Conservation (phyloP, 2,797 vertebrate genomes). For the Anas bahamensis region DNA sequence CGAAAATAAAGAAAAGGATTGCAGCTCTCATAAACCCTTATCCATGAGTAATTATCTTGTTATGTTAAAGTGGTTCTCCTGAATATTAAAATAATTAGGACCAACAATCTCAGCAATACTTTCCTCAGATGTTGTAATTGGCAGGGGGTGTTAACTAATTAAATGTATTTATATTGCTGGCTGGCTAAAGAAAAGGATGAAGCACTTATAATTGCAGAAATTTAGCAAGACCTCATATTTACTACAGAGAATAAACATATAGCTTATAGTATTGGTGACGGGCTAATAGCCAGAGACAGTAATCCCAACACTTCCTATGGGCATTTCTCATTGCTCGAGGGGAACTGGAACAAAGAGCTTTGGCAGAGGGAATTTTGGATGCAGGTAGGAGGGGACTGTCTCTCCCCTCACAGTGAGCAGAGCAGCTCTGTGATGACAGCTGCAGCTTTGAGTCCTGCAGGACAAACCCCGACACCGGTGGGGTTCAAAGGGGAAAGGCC, state of each 20-base stretch:
- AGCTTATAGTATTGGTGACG: not conserved
- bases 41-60: slow-evolving; percentile 74
- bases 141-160: slow-evolving; percentile 78
- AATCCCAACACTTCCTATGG: not conserved
- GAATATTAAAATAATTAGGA: slow-evolving; percentile 80
- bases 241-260: slow-evolving; percentile 43
- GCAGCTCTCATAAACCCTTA: slow-evolving; percentile 56
- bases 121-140: slow-evolving; percentile 75
- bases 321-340: not conserved
- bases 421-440: not conserved
- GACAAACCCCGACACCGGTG: rapidly evolving
- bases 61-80: slow-evolving; percentile 74
- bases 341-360: not conserved
- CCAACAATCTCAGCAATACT: slow-evolving; percentile 71
- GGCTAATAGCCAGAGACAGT: slow-evolving; percentile 14
- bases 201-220: slow-evolving; percentile 59
- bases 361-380: not conserved
- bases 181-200: slow-evolving; percentile 63
- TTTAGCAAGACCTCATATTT: slow-evolving; percentile 63
- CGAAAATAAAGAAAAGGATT: slow-evolving; percentile 68
- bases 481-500: not conserved
- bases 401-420: rapidly evolving
- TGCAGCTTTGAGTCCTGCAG: not conserved
- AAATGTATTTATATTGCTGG: slow-evolving; percentile 69
- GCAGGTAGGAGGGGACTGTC: not conserved